Base-by-base conservation (phyloP, 2,888 invertebrate genomes). In the Rambutsinella grinnellia region DNA sequence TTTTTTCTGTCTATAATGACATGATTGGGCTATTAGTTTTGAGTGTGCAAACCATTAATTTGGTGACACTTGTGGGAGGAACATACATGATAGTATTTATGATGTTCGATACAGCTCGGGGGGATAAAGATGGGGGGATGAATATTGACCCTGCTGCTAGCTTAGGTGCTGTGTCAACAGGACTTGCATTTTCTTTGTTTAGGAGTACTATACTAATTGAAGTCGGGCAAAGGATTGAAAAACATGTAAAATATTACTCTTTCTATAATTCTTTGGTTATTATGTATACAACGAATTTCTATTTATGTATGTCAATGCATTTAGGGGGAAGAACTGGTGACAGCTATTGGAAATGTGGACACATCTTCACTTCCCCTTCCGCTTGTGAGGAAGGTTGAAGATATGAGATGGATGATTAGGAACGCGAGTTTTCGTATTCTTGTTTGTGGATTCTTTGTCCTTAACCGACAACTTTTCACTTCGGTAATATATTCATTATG, bases 11-110 rank as follows among this genome's bases (percentile, higher is more conserved):
- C n/a, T n/a, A n/a, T 24, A 68, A 68, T 36, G 8, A 23, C 8
- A 58, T 28, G 2, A 58, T 58, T 49, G 68, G 68, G 10, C 2
- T 28, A 6, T 68, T 68, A 28, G n/a, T 58, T n/a, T n/a, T 68
- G 2, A n/a, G 27, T 23, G 17, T 49, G 1, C 23, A 28, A 2
- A 8, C 8, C 0, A 15, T 58, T 1, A 27, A 56, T 15, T 27
- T 47, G 68, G 10, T 27, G 3, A 6, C 51, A 13, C 26, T 68
- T 15, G 58, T 68, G 8, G 23, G 28, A 3, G 15, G 49, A 10
- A 44, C 26, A 13, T 58, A 56, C 23, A 57, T 68, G 2, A 10
- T 19, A 1, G 6, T 68, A n/a, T n/a, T 28, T 28, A 58, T 47
- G 58, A 17, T 58, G 19, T 19, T 19, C 10, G 24, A 46, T 17